A percentile compares a stretch with the other conserved stretches of the same genome.
These are phyloP conservation scores for Isurus oxyrinchus DNA, from an alignment of 2,113 vertebrate species.

Conservation along the genomic window DNA sequence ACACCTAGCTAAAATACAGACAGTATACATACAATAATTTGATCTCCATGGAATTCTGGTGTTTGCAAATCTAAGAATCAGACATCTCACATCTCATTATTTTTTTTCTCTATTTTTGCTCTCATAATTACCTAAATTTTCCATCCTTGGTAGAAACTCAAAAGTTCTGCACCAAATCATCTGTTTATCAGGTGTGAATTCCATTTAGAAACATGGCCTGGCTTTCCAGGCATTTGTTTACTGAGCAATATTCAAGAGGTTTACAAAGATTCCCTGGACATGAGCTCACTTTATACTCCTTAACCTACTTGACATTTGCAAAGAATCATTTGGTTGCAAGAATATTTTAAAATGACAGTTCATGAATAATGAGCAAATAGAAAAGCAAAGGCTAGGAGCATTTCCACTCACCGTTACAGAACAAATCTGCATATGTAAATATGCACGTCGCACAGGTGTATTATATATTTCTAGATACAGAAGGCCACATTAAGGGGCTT, in stretches of 20 bases:
- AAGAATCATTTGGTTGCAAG: slow-evolving; percentile 7
- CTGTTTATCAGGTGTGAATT: neutral
- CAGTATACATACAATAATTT: neutral
- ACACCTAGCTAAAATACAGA: neutral
- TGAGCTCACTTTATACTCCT: neutral
- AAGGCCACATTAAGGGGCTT: neutral
- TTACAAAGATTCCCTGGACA: neutral
- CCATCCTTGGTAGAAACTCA: neutral
- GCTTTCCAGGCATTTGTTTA: slow-evolving; percentile 2
- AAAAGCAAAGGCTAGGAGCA: neutral
- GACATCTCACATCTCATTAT: neutral
- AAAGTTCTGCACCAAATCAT: neutral
- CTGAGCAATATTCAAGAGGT: neutral
- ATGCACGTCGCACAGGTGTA: neutral
- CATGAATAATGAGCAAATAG: neutral
- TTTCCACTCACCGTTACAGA: neutral
- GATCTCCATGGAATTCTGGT: neutral
- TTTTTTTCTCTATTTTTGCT: neutral
- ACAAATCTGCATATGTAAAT: neutral
- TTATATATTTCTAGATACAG: neutral
- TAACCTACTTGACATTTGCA: slow-evolving; percentile 18
- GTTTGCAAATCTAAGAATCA: neutral
- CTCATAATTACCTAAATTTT: neutral
- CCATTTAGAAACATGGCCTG: neutral
- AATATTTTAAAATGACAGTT: neutral